Evolutionary conservation across 2,797 vertebrate genomes (phyloP).

Genomic region (Neosilurus hyrtlii): DNA sequence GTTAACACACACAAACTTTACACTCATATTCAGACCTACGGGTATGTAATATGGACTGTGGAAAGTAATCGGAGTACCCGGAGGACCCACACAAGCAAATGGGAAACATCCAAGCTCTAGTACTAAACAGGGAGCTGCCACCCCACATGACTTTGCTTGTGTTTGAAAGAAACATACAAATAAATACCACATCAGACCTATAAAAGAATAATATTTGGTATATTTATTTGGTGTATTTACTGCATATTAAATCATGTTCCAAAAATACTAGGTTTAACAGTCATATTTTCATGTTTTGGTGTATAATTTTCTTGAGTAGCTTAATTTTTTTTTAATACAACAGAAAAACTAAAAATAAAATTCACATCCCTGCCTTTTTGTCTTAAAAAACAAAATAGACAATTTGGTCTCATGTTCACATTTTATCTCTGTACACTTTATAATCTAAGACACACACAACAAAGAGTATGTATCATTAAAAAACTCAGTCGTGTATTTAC

Average conservation of each 20-base stretch:
- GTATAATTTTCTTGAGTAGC: not conserved
- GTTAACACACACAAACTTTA: too few relatives aligned
- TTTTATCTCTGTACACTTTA: not conserved
- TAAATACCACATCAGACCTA: not conserved
- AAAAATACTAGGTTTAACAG: not conserved
- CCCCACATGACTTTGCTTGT: not conserved
- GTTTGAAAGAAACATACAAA: not conserved
- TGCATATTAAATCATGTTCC: not conserved
- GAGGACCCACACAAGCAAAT: too few relatives aligned
- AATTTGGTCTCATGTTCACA: not conserved
- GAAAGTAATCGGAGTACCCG: too few relatives aligned
- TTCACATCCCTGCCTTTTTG: not conserved
- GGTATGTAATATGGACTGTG: too few relatives aligned
- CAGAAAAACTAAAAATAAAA: not conserved
- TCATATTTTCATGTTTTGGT: not conserved
- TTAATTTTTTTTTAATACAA: too few relatives aligned
- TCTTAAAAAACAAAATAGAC: not conserved
- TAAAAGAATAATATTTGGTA: not conserved
- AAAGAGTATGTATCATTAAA: conserved; percentile 33
- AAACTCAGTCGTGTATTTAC: conserved; percentile 47
- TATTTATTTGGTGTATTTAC: not conserved
- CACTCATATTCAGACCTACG: too few relatives aligned
- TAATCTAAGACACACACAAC: not conserved
- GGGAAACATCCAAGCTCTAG: too few relatives aligned
- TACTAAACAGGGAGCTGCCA: too few relatives aligned